A percentile compares a stretch with the other conserved stretches of the same genome.
Conservation (phyloP, 2,888 invertebrate species). For the Amphipyra tragopoginis region DNA sequence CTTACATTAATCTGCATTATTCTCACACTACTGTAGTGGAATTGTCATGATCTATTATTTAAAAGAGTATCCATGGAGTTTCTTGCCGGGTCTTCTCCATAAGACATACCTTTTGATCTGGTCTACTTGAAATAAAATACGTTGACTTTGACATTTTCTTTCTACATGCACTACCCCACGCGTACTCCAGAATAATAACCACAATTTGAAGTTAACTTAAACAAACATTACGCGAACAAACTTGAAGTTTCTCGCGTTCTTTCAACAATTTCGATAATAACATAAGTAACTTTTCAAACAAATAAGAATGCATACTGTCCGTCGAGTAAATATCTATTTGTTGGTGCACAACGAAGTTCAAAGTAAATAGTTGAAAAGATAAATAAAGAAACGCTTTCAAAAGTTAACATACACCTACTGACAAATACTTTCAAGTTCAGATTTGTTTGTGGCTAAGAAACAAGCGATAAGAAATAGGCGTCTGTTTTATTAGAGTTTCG, state of each 20-base stretch:
- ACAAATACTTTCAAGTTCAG: slow-evolving; percentile 51
- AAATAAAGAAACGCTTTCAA: slow-evolving; percentile 46
- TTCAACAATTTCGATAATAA: slow-evolving; percentile 45
- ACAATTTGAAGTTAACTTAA: background rate
- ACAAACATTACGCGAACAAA: slow-evolving; percentile 12
- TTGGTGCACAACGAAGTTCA: slow-evolving; percentile 23
- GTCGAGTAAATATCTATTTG: slow-evolving; percentile 16
- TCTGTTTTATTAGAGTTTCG: too few species aligned
- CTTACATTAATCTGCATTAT: too few species aligned
- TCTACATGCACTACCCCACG: too few species aligned
- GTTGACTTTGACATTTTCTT: too few species aligned
- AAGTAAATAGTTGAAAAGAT: slow-evolving; percentile 44
- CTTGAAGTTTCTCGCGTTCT: slow-evolving; percentile 21
- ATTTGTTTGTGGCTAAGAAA: slow-evolving; percentile 19
- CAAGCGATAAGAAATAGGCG: too few species aligned
- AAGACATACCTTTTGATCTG: too few species aligned
- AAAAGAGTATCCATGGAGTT: too few species aligned
- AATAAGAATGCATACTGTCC: slow-evolving; percentile 27
- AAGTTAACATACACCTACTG: slow-evolving; percentile 33
- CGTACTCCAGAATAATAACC: too few species aligned
- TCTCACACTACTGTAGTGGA: too few species aligned
- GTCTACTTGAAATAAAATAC: too few species aligned
- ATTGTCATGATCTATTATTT: too few species aligned
- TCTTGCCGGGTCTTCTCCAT: too few species aligned
- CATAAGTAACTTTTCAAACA: slow-evolving; percentile 29